Conservation (phyloP, 1,140 invertebrate genomes). For the Heterodera schachtii region DNA sequence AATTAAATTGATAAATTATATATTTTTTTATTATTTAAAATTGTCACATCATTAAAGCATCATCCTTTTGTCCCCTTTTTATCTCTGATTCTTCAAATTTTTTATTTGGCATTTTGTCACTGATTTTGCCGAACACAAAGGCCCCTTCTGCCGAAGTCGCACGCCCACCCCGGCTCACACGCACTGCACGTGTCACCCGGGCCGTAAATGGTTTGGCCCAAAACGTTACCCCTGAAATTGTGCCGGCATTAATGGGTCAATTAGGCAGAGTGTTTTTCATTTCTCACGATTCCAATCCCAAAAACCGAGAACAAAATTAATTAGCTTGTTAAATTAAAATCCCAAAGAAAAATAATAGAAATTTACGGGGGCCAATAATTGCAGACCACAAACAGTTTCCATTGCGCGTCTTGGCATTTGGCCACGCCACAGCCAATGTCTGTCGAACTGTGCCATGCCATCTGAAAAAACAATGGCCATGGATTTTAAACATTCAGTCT, state of each 20-base stretch:
- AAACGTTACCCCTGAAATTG: constrained; percentile 3
- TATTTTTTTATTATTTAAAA: too few relatives aligned
- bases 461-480: background rate
- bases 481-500: too few relatives aligned
- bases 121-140: too few relatives aligned
- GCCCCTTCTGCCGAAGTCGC: too few relatives aligned
- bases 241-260: background rate
- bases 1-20: too few relatives aligned
- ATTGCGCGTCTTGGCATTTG: background rate
- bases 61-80: too few relatives aligned
- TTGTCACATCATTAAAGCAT: too few relatives aligned
- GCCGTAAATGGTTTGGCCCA: background rate
- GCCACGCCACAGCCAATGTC: constrained; percentile 21
- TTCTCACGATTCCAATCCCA: too few relatives aligned
- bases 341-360: background rate
- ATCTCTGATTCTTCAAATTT: too few relatives aligned
- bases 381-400: constrained; percentile 11
- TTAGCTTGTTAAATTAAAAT: background rate
- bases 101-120: too few relatives aligned
- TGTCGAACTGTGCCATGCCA: constrained; percentile 20
- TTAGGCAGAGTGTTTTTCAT: background rate
- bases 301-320: background rate
- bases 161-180: background rate
- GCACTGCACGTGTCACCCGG: background rate
- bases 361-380: constrained; percentile 17